Evolutionary conservation across 2,113 vertebrate species (phyloP), one percentile per base, ranked within the genome.

Genomic region (Rhinichthys klamathensis): DNA sequence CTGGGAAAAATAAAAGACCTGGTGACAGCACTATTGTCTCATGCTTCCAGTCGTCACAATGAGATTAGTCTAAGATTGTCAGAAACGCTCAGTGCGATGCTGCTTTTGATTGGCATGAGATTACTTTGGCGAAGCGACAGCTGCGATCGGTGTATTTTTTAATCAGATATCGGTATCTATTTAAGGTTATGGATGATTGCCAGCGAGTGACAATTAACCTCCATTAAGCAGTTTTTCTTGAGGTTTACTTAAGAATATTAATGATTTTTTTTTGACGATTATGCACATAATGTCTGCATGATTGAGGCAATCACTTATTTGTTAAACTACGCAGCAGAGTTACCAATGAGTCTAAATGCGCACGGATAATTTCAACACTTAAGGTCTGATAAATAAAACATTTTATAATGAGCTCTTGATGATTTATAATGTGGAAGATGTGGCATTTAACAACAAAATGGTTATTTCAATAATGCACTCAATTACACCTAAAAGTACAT

Each of bases 281-380:
- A 27, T 49, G 63, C 61, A 32, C 61, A 51, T 81, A 51, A 81
- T 81, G 61, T 25, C 41, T 67, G 41, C 12, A 16, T 49, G 61
- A 81, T 69, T 81, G 63, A 81, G 61, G 60, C 78, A 80, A 80
- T 80, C 77, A 80, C n/a, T 61, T 80, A 38, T 63, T 80, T 80
- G 44, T 69, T 35, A 46, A 81, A 32, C 18, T 15, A 81, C 0
- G 11, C n/a, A 3, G 21, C 79, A 35, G 16, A 23, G 32, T 25
- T 60, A 61, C 32, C 23, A 61, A 41, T 12, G 41, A 38, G 1
- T 58, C 51, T 78, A 60, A 78, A 41, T 60, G 76, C 18, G 4
- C 15, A 54, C 6, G 51, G 51, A 70, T 38, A 2, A 38, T 38
- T 70, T 38, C 67, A 58, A 25, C 56, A 80, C 77, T 80, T 41